These are phyloP conservation scores for Etheostoma perlongum DNA, from an alignment of 2,797 vertebrate genomes.

Conservation along the genomic window DNA sequence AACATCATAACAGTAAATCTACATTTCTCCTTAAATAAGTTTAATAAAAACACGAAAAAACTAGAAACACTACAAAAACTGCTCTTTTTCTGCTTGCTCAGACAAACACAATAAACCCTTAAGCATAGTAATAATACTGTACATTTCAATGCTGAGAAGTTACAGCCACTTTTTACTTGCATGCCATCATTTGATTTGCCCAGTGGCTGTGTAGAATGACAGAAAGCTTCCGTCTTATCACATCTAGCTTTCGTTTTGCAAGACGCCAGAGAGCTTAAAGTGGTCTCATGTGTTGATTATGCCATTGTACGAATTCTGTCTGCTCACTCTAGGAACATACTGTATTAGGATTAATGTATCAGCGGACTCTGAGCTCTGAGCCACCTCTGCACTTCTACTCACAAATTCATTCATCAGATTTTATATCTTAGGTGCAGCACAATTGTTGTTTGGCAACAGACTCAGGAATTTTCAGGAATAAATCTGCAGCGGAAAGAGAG, in stretches of 20 bases:
- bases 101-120: constrained; percentile 10
- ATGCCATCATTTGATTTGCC: constrained; percentile 9
- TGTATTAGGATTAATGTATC: constrained; percentile 59
- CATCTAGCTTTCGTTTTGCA: constrained; percentile 37
- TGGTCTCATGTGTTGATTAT: constrained; percentile 58
- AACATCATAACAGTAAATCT: neutral
- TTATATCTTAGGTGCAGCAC: constrained; percentile 33
- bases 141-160: constrained; percentile 7
- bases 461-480: neutral
- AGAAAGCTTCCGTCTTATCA: constrained; percentile 27
- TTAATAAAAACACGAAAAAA: constrained; percentile 10
- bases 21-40: neutral
- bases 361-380: constrained; percentile 37
- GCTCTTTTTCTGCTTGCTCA: neutral
- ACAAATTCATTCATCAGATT: constrained; percentile 49
- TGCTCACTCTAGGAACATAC: constrained; percentile 43
- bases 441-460: constrained; percentile 22
- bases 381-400: constrained; percentile 28
- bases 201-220: constrained; percentile 27
- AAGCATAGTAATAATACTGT: neutral
- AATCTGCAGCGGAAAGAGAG: neutral
- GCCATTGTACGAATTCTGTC: constrained; percentile 49
- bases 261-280: constrained; percentile 38
- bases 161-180: constrained; percentile 13
- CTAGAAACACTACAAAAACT: neutral